phyloP scores from a whole-genome alignment of 2,797 vertebrate genomes.

The Halcyon badia region DNA sequence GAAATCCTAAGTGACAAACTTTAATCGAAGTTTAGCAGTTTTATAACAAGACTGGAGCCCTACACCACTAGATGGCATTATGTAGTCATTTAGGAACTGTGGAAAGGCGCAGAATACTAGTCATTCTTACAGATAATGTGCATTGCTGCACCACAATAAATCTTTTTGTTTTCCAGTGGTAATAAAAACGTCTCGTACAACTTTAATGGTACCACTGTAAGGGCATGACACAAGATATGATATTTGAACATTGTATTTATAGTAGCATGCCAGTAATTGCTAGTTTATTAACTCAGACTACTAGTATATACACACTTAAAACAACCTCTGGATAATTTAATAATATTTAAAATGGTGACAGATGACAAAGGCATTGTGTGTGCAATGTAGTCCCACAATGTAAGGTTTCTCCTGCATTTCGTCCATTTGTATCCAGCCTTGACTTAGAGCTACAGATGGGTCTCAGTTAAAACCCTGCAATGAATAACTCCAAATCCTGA shows the following conservation, averaged over 20 bases:
- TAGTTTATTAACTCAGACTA: not conserved
- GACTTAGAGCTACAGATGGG: not conserved
- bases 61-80: slow-evolving; percentile 71
- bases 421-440: not conserved
- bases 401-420: not conserved
- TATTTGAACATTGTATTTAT: not conserved
- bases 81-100: not conserved
- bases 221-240: not conserved
- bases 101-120: not conserved
- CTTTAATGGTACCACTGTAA: not conserved
- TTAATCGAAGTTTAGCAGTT: not conserved
- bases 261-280: not conserved
- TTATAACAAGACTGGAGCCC: not conserved
- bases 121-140: accelerated
- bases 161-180: not conserved
- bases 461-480: not conserved
- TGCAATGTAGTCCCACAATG: not conserved
- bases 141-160: not conserved
- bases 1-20: not conserved
- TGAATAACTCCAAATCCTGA: not conserved
- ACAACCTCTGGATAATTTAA: not conserved
- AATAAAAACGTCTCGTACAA: not conserved
- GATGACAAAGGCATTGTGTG: not conserved
- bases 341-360: not conserved
- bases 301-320: not conserved